These are phyloP conservation scores for Metalampra italica DNA, from an alignment of 2,888 invertebrate species.

Conservation along the genomic window DNA sequence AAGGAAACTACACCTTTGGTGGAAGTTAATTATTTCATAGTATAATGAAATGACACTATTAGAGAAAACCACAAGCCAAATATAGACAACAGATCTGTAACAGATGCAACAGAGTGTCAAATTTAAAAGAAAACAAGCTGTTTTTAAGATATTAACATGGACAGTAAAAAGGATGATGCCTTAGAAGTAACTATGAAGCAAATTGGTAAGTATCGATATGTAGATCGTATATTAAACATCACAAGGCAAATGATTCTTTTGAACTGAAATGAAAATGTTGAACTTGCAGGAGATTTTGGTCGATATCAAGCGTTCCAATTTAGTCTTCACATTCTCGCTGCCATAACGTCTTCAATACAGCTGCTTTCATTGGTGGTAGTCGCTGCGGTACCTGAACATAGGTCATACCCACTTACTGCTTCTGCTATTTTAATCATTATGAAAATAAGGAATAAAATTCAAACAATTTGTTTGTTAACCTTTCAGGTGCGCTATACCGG, in stretches of 20 bases:
- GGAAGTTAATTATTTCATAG: no score
- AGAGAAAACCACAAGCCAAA: background rate
- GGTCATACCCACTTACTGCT: slow-evolving; percentile 19
- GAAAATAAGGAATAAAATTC: background rate
- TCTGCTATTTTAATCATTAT: background rate
- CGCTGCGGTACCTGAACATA: slow-evolving; percentile 82
- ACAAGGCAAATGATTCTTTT: background rate
- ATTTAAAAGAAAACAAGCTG: background rate
- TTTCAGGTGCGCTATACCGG: slow-evolving; percentile 80
- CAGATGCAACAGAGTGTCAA: background rate
- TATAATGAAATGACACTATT: no score
- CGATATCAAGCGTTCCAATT: slow-evolving; percentile 83
- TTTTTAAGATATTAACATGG: background rate
- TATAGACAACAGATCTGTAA: background rate
- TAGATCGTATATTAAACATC: background rate
- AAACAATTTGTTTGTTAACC: background rate
- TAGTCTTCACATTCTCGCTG: slow-evolving; percentile 81
- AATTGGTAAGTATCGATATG: slow-evolving; percentile 4
- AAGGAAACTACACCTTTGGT: no score
- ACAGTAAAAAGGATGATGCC: slow-evolving; percentile 1
- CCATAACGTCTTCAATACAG: slow-evolving; percentile 82
- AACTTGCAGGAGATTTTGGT: slow-evolving; percentile 81
- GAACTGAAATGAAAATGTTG: background rate
- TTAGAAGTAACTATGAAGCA: slow-evolving; percentile 10
- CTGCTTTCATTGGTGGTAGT: slow-evolving; percentile 84